Conservation (phyloP, 2,888 invertebrate species). For the Zygogramma bicolorata region DNA sequence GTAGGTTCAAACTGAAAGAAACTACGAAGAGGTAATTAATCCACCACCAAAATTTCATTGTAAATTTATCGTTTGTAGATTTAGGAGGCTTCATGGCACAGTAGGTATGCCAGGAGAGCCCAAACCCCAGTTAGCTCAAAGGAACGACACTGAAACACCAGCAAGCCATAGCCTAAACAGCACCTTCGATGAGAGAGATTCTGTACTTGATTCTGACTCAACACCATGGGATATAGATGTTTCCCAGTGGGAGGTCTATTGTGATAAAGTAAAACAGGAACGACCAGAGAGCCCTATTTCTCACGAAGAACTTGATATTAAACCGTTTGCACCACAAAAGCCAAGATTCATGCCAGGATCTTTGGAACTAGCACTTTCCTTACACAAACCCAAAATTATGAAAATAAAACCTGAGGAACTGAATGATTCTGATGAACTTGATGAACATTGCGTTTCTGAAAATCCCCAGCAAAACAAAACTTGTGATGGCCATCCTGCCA, state of each 20-base stretch:
- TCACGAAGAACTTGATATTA: background rate
- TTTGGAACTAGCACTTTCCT: conserved; percentile 1
- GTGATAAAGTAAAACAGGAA: background rate
- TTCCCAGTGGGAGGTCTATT: conserved; percentile 24
- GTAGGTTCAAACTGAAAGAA: no score
- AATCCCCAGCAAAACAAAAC: background rate
- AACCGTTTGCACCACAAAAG: background rate
- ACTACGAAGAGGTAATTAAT: no score
- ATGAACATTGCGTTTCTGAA: background rate
- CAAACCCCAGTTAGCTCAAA: conserved; percentile 58
- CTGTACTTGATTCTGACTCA: background rate
- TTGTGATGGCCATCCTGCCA: background rate
- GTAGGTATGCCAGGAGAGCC: conserved; percentile 72
- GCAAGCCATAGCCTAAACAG: background rate
- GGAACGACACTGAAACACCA: background rate
- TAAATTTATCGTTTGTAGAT: no score
- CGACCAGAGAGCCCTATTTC: background rate
- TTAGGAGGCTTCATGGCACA: conserved; percentile 72
- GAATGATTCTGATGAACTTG: background rate
- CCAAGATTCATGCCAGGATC: conserved; percentile 16
- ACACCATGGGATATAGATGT: conserved; percentile 33
- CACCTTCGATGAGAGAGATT: conserved; percentile 1
- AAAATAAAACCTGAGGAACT: background rate
- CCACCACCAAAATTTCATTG: no score
- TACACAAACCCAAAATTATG: background rate